Conservation (phyloP, 2,113 vertebrate species). For the Regulus satrapa region DNA sequence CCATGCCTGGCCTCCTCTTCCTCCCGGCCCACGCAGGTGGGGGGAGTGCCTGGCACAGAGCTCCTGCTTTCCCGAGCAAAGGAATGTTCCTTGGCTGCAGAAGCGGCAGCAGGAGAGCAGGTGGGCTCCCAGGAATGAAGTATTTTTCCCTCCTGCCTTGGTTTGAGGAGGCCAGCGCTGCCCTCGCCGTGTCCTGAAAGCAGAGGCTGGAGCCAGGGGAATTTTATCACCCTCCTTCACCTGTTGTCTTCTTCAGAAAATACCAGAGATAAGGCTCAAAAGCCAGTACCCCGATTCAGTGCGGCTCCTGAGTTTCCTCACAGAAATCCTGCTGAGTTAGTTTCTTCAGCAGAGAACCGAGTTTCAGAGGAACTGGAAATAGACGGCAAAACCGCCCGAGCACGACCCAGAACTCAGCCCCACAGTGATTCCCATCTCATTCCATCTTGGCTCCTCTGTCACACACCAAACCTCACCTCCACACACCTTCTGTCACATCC, state of each 20-base stretch:
- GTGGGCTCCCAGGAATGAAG: background rate
- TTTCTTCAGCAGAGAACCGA: background rate
- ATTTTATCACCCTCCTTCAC: background rate
- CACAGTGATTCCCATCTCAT: background rate
- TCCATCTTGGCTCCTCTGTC: background rate
- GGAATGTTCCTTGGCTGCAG: background rate
- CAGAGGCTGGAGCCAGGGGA: background rate
- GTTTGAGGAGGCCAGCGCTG: background rate
- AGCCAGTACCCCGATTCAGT: background rate
- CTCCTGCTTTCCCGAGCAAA: conserved; percentile 24
- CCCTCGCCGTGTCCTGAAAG: accelerated
- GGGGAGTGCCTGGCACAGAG: background rate
- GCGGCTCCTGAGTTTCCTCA: background rate
- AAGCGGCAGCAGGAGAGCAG: background rate
- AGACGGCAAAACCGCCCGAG: background rate
- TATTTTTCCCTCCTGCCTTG: background rate
- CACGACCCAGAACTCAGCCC: background rate
- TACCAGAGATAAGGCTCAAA: background rate
- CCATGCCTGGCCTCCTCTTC: conserved; percentile 2
- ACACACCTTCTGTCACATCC: background rate
- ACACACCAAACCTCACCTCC: background rate
- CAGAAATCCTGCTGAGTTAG: background rate
- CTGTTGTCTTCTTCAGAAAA: background rate
- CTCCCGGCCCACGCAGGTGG: background rate
- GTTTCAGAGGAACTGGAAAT: background rate